A percentile compares a stretch with the other conserved stretches of the same genome.
These are phyloP conservation scores for Phlogophora meticulosa DNA, from an alignment of 2,888 invertebrate genomes.

Conservation along the genomic window DNA sequence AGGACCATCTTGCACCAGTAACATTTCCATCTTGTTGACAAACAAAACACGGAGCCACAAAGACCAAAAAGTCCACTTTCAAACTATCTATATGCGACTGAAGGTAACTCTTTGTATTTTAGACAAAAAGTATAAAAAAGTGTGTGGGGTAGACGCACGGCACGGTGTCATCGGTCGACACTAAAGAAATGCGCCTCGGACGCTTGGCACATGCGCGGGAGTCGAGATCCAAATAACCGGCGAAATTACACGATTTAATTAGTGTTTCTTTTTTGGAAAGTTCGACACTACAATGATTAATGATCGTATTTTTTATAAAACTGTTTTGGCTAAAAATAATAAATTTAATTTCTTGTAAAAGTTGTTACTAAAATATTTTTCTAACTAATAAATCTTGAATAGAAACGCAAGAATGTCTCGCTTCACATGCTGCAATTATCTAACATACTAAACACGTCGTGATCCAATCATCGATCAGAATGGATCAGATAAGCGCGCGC, in stretches of 20 bases:
- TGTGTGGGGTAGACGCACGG: conserved; percentile 83
- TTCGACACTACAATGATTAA: conserved; percentile 51
- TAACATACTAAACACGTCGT: conserved; percentile 52
- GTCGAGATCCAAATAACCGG: conserved; percentile 80
- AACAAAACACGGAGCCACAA: conserved; percentile 56
- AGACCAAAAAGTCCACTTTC: conserved; percentile 28
- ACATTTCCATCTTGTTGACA: conserved; percentile 77
- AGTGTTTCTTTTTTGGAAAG: conserved; percentile 71
- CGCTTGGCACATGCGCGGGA: conserved; percentile 86
- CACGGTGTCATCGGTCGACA: conserved; percentile 87
- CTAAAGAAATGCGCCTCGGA: conserved; percentile 83
- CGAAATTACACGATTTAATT: conserved; percentile 79
- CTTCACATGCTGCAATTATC: conserved; percentile 47
- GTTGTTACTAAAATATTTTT: neutral
- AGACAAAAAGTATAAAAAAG: conserved; percentile 63
- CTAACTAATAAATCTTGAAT: neutral
- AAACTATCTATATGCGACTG: conserved; percentile 50
- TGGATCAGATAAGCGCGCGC: conserved; percentile 80
- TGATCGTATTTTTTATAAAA: conserved; percentile 22
- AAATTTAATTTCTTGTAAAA: neutral
- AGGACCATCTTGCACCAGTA: conserved; percentile 85
- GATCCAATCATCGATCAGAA: conserved; percentile 56
- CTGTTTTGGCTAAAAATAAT: conserved; percentile 13
- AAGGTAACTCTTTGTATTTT: conserved; percentile 52
- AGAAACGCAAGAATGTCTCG: conserved; percentile 32